Evolutionary conservation across 2,888 invertebrate genomes (phyloP).

Genomic region (Mantis religiosa): DNA sequence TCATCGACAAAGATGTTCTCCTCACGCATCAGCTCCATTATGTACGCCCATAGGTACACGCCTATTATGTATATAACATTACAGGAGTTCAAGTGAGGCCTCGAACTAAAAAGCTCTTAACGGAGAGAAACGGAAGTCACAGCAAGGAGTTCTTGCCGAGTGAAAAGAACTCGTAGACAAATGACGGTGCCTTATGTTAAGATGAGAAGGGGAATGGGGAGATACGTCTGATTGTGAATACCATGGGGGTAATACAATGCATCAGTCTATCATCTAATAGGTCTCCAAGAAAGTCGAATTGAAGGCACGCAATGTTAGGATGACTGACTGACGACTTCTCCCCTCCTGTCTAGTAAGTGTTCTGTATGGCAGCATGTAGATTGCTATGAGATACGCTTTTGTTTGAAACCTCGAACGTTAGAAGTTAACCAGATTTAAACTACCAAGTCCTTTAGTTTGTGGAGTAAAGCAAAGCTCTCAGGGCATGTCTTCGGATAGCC

Average conservation of each 20-base stretch:
- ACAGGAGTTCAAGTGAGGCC: background rate
- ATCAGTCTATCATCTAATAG: background rate
- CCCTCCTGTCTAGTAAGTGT: background rate
- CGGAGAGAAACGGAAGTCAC: background rate
- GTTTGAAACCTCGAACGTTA: background rate
- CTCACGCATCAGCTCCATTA: constrained; percentile 5
- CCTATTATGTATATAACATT: constrained; percentile 14
- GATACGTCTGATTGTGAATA: background rate
- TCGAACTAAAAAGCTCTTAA: background rate
- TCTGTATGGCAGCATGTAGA: background rate
- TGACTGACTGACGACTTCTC: background rate
- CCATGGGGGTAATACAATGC: constrained; percentile 1
- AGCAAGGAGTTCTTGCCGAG: background rate
- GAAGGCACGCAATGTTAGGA: background rate
- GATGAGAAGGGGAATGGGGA: background rate
- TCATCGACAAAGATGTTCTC: background rate
- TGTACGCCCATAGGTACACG: constrained; percentile 1
- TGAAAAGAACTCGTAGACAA: background rate
- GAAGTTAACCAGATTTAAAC: background rate
- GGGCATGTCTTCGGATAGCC: too few relatives aligned
- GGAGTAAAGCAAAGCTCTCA: background rate
- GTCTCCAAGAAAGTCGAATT: background rate
- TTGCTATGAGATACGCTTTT: background rate
- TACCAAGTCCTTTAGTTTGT: background rate
- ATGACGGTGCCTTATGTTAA: background rate